Conservation (phyloP, 53 echinoderm and acorn worm genomes). For the Apostichopus leukothele region DNA sequence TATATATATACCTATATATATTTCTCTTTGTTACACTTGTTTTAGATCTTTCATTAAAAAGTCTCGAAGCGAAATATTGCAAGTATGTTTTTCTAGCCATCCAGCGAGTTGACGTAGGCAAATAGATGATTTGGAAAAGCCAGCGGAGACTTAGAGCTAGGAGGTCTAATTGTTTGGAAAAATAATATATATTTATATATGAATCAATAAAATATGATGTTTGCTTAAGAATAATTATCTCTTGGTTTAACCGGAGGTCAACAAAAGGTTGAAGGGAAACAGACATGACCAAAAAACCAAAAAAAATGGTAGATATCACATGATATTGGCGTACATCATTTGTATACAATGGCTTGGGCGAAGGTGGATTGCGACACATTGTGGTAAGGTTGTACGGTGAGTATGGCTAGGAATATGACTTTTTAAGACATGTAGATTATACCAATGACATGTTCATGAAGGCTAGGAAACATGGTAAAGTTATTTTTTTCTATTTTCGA, state of each 20-base stretch:
- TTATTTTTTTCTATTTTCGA: no score
- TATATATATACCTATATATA: no score
- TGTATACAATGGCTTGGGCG: neutral
- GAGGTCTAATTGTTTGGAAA: conserved; percentile 31
- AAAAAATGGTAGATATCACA: neutral
- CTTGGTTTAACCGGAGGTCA: conserved; percentile 45
- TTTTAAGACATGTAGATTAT: no score
- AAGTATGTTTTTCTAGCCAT: conserved; percentile 47
- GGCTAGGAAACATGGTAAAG: no score
- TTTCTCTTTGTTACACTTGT: conserved; percentile 47
- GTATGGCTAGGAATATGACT: no score
- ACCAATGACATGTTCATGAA: no score
- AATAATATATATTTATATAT: neutral
- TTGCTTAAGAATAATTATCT: conserved; percentile 39
- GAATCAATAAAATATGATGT: conserved; percentile 19
- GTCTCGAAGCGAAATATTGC: conserved; percentile 41
- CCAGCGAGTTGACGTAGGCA: conserved; percentile 10
- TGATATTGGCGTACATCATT: neutral
- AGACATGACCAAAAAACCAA: neutral
- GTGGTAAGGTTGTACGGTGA: no score
- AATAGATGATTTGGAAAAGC: conserved; percentile 6
- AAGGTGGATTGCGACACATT: no score
- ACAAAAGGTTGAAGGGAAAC: conserved; percentile 35
- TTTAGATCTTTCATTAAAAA: neutral
- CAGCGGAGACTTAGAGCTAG: conserved; percentile 6